These are phyloP conservation scores for Montifringilla adamsi DNA, from an alignment of 2,113 vertebrate species.

Conservation along the genomic window DNA sequence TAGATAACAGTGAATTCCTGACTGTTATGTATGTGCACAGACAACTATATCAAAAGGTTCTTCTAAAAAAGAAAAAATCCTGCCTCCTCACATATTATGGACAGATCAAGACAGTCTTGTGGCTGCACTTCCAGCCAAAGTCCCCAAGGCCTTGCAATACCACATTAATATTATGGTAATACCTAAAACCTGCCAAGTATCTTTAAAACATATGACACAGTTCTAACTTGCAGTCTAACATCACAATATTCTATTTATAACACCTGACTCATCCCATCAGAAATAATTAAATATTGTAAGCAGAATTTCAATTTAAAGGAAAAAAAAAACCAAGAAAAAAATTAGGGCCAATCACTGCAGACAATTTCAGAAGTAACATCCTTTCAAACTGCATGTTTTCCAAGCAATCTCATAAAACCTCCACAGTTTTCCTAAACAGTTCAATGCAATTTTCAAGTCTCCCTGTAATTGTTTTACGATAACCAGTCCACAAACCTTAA, in stretches of 20 bases:
- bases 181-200: not conserved
- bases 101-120: not conserved
- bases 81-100: not conserved
- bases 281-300: conserved; percentile 59
- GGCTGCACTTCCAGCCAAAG: not conserved
- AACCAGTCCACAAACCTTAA: conserved; percentile 4
- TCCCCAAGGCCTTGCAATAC: not conserved
- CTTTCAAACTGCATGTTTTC: not conserved
- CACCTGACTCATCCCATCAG: conserved; percentile 8
- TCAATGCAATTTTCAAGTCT: not conserved
- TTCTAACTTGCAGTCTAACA: conserved; percentile 30
- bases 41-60: not conserved
- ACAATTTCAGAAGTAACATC: not conserved
- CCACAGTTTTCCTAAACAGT: not conserved
- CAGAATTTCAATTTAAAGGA: conserved; percentile 16
- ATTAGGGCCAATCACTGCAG: not conserved
- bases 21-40: not conserved
- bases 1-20: conserved; percentile 10
- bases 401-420: not conserved
- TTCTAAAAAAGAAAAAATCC: not conserved
- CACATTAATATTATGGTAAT: not conserved
- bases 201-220: conserved; percentile 35
- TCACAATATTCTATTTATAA: conserved; percentile 55
- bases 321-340: not conserved
- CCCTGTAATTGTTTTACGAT: not conserved